Evolutionary conservation across 2,888 invertebrate genomes (phyloP), one percentile per base, ranked within the genome.

Genomic region (Macrosoma leucophasiata): DNA sequence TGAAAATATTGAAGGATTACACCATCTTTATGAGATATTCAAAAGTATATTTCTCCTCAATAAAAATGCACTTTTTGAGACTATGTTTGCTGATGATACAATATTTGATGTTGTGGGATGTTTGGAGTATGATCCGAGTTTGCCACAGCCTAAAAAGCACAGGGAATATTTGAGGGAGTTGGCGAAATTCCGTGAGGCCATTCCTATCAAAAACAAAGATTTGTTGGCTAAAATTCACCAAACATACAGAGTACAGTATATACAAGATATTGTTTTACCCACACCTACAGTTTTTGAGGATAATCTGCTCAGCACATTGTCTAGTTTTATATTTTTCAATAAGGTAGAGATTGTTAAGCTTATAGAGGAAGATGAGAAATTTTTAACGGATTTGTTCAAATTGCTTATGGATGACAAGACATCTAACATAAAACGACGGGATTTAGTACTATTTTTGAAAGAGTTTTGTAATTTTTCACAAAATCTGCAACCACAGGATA

Each of bases 391-490:
- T 77, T 86, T 99, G 55, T 98, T 99, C 85, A 91, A 93, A 41
- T 90, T 96, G 76, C 88, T 99, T 58, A 95, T 93, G 51, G 95
- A 96, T 71, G 92, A 94, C 58, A 90, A 91, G 54, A 96, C 96
- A 23, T 89, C 92, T 13, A 91, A 96, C 51, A 74, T 86, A 8
- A 94, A 96, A 68, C 88, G 98, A 59, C 88, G 96, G 61, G 99
- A 99, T 78, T 89, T 98, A 64, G 95, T 98, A 48, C 86, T 97
- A 60, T 99, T 99, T 87, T 88, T 99, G 52, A 98, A 98, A 75
- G 99, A 99, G 79, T 98, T 98, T 85, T 98, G 98, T 86, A 96
- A 96, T 77, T 98, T 98, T 87, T 97, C 98, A 52, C 98, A 98
- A 86, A 97, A 97, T 69, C 86, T 99, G 48, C 99, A 99, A 74